Evolutionary conservation across 2,797 vertebrate genomes (phyloP), one percentile per base, ranked within the genome.

Genomic region (Enteromius paludinosus): DNA sequence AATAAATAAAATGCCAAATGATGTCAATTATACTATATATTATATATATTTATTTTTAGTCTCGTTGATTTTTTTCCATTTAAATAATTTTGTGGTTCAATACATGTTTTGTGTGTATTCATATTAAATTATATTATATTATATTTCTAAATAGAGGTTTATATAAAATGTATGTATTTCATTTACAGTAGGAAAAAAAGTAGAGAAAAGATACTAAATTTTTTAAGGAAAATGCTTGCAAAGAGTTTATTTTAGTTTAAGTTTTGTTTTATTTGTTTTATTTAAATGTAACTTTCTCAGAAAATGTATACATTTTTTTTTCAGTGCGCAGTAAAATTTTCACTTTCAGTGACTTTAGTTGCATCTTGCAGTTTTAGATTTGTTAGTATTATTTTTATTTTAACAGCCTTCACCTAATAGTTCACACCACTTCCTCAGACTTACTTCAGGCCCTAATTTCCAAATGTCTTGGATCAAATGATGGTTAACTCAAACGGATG

Each of bases 401-500:
- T 15, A 28, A 56, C 9, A n/a, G 15, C 7, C 35, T 41, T 64
- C 54, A 62, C 23, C 17, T 17, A 41, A 74, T 12, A 7, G 4
- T 43, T 61, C 59, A 33, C 76, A 47, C 12, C 45, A 65, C 1
- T 65, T 64, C 43, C n/a, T 49, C 59, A 64, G 9, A 10, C 45
- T 3, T 15, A 68, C 28, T 73, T 72, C 15, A 33, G 28, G 14
- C 30, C 65, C 43, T 54, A 54, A 66, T 62, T 64, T 41, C 35
- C 30, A 79, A 56, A 56, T 5, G 18, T 80, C 70, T 74, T 7
- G 59, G 11, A 65, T 66, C 59, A 65, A 65, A 38, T 30, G 47
- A 74, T 17, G 33, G 61, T 66, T 66, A 74, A 66, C 79, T 73
- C 79, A 73, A 65, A 76, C 4, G 20, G 41, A 80, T 70, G 43